Conservation (phyloP, 2,113 vertebrate species). For the Oryzias javanicus region DNA sequence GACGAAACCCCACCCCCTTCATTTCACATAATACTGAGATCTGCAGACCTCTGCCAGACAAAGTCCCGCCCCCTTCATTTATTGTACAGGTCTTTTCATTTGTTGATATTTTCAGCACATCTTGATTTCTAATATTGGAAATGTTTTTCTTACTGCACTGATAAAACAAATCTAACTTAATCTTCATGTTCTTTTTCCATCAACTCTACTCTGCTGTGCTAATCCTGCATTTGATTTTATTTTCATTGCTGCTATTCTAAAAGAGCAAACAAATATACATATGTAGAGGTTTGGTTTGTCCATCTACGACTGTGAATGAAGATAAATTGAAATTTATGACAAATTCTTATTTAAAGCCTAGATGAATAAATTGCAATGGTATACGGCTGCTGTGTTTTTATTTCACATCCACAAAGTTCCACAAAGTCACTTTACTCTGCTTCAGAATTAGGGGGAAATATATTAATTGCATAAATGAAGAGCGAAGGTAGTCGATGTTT, state of each 20-base stretch:
- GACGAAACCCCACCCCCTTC: too few relatives aligned
- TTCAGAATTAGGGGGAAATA: too few relatives aligned
- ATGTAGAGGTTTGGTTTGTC: conserved; percentile 52
- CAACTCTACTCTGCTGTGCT: conserved; percentile 38
- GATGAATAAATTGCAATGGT: conserved; percentile 69
- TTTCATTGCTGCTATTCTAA: conserved; percentile 75
- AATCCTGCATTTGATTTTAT: conserved; percentile 55
- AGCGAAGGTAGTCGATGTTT: too few relatives aligned
- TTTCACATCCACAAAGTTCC: conserved; percentile 7
- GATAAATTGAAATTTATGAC: conserved; percentile 69
- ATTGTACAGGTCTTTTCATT: conserved; percentile 67
- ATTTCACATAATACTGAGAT: too few relatives aligned
- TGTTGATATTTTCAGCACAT: conserved; percentile 51
- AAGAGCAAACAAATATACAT: conserved; percentile 67
- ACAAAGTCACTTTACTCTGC: too few relatives aligned
- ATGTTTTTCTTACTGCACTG: conserved; percentile 54
- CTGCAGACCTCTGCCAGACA: conserved; percentile 13
- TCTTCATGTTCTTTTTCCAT: conserved; percentile 22
- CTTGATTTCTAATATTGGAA: conserved; percentile 47
- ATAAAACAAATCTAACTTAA: conserved; percentile 25
- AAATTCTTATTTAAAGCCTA: conserved; percentile 76
- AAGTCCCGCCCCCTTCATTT: conserved; percentile 23
- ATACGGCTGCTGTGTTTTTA: conserved; percentile 51
- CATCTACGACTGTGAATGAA: conserved; percentile 74
- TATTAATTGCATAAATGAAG: too few relatives aligned